phyloP scores from a whole-genome alignment of 2,888 invertebrate genomes.

The Mantis religiosa region DNA sequence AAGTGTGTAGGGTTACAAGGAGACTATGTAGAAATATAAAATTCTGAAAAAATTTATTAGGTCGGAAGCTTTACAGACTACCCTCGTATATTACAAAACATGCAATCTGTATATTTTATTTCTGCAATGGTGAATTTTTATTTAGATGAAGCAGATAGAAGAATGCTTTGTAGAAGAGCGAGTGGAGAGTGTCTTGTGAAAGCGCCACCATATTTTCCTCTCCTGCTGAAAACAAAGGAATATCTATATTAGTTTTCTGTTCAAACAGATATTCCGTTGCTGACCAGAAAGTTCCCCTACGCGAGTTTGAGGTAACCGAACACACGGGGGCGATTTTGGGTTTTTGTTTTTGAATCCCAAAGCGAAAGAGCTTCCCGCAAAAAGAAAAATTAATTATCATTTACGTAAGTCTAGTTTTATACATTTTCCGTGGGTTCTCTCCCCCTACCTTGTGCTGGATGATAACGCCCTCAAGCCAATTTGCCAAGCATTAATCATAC shows the following conservation, averaged over 20 bases:
- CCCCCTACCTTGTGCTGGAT: not conserved
- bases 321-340: not conserved
- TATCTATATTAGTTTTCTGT: too few species aligned
- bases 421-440: not conserved
- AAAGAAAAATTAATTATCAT: not conserved
- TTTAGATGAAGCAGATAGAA: too few species aligned
- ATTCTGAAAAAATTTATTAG: too few species aligned
- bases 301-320: not conserved
- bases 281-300: not conserved
- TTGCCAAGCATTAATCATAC: not conserved
- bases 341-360: not conserved
- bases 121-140: too few species aligned
- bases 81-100: too few species aligned
- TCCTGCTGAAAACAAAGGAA: too few species aligned
- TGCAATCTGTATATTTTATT: too few species aligned
- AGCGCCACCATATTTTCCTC: not conserved
- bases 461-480: not conserved
- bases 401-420: not conserved
- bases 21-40: too few species aligned
- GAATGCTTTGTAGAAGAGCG: too few species aligned
- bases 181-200: too few species aligned
- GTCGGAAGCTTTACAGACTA: too few species aligned
- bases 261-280: not conserved
- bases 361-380: not conserved
- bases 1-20: too few species aligned